Percentiles rank a stretch among this genome's conserved stretches.
phyloP scores from a whole-genome alignment of 2,113 vertebrate genomes.

The Dromiciops gliroides region DNA sequence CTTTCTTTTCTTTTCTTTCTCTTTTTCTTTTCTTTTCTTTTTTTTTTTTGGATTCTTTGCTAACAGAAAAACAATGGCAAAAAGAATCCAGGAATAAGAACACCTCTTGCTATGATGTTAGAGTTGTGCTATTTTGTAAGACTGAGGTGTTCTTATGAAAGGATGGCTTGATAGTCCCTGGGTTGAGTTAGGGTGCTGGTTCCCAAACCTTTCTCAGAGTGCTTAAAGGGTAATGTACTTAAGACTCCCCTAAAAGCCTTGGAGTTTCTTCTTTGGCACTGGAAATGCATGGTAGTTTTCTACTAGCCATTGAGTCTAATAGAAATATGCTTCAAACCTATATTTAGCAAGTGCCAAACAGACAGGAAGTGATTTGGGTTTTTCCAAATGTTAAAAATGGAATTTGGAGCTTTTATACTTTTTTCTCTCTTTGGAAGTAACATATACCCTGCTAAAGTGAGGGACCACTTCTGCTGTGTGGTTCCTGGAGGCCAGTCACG shows the following conservation, averaged over 20 bases:
- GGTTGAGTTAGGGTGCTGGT: slow-evolving; percentile 32
- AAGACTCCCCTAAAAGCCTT: not conserved
- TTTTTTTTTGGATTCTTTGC: not conserved
- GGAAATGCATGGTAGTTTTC: slow-evolving; percentile 39
- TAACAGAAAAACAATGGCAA: not conserved
- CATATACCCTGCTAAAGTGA: not conserved
- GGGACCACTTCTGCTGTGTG: not conserved
- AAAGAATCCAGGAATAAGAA: not conserved
- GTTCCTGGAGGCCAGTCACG: slow-evolving; percentile 4
- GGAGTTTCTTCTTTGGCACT: not conserved
- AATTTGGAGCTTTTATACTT: slow-evolving; percentile 14
- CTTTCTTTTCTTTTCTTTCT: not conserved
- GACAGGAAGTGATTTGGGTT: not conserved
- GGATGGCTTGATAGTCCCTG: slow-evolving; percentile 20
- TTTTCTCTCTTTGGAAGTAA: not conserved
- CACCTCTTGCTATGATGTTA: not conserved
- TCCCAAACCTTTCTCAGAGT: not conserved
- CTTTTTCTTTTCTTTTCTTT: not conserved
- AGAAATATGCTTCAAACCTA: slow-evolving; percentile 27
- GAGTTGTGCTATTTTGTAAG: slow-evolving; percentile 16
- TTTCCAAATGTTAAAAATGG: not conserved
- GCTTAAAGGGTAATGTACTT: not conserved
- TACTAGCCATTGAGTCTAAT: slow-evolving; percentile 15
- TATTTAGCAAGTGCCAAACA: slow-evolving; percentile 41
- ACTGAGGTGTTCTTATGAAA: slow-evolving; percentile 47